Evolutionary conservation across 2,113 vertebrate species (phyloP).

Genomic region (Cottus gobio): DNA sequence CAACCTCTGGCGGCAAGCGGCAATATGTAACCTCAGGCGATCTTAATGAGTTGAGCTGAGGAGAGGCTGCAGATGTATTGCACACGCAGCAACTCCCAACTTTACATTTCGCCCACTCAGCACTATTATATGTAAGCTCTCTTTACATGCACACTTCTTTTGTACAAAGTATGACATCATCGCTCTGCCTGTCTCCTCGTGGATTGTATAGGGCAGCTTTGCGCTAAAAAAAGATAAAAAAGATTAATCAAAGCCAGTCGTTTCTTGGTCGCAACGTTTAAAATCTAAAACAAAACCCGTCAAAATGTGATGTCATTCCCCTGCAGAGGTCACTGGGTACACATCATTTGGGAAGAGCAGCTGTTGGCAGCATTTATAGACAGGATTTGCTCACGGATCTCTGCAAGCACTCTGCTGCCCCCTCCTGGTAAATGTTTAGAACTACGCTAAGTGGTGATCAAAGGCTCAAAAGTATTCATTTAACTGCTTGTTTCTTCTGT

Average conservation of each 20-base stretch:
- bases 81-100: conserved; percentile 66
- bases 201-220: conserved; percentile 12
- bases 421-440: conserved; percentile 46
- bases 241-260: conserved; percentile 6
- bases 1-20: conserved; percentile 37
- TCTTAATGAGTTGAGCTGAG: conserved; percentile 16
- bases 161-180: conserved; percentile 73
- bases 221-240: conserved; percentile 15
- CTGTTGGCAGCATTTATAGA: conserved; percentile 53
- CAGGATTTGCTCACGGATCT: neutral
- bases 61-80: conserved; percentile 48
- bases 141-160: conserved; percentile 50
- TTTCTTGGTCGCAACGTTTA: neutral
- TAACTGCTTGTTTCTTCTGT: neutral
- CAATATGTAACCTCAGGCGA: conserved; percentile 36
- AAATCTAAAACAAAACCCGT: conserved; percentile 44
- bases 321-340: conserved; percentile 70
- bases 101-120: conserved; percentile 66
- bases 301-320: conserved; percentile 40
- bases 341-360: conserved; percentile 49
- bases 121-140: conserved; percentile 53
- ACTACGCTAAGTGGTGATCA: neutral
- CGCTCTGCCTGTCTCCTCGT: conserved; percentile 15
- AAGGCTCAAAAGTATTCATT: neutral
- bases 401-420: conserved; percentile 64